Base-by-base conservation (phyloP, 2,113 vertebrate species). In the Plotosus lineatus region DNA sequence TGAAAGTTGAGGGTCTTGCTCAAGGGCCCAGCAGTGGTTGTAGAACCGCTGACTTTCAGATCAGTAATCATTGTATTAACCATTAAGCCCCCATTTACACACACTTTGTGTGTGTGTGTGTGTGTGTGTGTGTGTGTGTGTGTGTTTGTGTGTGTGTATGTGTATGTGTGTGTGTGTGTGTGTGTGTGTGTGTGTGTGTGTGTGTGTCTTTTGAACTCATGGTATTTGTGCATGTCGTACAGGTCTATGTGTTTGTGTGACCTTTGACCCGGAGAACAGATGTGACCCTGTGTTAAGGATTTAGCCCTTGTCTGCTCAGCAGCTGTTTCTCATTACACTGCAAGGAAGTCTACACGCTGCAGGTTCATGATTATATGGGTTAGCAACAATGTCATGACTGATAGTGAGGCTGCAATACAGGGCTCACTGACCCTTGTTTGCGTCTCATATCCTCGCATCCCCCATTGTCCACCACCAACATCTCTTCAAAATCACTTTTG, bases 301-400 rank as follows among this genome's bases (percentile, higher is more conserved):
- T 84, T 80, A 80, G 55, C 73, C 76, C 60, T 84, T 66, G 76
- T 77, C 83, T 81, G 78, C 66, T 77, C 78, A 84, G 78, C 83
- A 84, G 80, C 78, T 84, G 83, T 72, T 81, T 84, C 78, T 80
- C 73, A 84, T 84, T 80, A 84, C 53, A 77, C 73, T 61, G 40
- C 61, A 53, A 72, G 28, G 82, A 65, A 77, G 65, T 44, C 33
- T 26, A 80, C n/a, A n/a, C n/a, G n/a, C n/a, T 55, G 66, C 11
- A 28, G 26, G 3, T 23, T 40, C 61, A 40, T 1, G 3, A 7
- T 69, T 15, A 44, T 69, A 5, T 26, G 4, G 36, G 9, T 40
- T 66, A 66, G 63, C 63, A n/a, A n/a, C 19, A n/a, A 14, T 4
- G 40, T 21, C 36, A 40, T 40, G 63, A 40, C 3, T 23, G 21